Conservation (phyloP, 2,113 vertebrate genomes). For the Recurvirostra avosetta region DNA sequence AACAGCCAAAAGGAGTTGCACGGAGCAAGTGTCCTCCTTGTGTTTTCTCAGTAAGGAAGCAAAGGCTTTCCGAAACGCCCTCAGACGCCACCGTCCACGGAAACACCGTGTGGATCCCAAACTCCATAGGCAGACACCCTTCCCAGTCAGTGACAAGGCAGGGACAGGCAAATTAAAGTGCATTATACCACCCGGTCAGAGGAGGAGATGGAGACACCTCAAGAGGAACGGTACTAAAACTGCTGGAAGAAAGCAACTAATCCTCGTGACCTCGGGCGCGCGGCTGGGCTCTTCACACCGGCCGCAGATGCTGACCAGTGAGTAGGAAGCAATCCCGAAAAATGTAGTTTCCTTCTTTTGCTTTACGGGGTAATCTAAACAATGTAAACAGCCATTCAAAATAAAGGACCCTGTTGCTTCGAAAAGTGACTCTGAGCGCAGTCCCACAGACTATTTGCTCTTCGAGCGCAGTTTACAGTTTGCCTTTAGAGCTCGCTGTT, state of each 20-base stretch:
- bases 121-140: background rate
- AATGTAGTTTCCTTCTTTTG: background rate
- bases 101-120: background rate
- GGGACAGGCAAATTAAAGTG: conserved; percentile 24
- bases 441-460: background rate
- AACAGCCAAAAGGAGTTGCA: background rate
- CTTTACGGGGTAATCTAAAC: background rate
- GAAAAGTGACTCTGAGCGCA: background rate
- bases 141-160: background rate
- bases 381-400: background rate
- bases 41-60: background rate
- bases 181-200: background rate
- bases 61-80: background rate
- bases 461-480: background rate
- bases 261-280: background rate
- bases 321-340: background rate
- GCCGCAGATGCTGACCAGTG: background rate
- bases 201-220: background rate
- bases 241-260: background rate
- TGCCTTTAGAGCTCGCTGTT: background rate
- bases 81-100: background rate
- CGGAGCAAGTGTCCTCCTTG: rapidly evolving
- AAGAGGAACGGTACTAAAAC: background rate
- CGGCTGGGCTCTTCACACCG: background rate
- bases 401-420: background rate